Evolutionary conservation across 2,113 vertebrate species (phyloP).

Genomic region (Heterochromis multidens): DNA sequence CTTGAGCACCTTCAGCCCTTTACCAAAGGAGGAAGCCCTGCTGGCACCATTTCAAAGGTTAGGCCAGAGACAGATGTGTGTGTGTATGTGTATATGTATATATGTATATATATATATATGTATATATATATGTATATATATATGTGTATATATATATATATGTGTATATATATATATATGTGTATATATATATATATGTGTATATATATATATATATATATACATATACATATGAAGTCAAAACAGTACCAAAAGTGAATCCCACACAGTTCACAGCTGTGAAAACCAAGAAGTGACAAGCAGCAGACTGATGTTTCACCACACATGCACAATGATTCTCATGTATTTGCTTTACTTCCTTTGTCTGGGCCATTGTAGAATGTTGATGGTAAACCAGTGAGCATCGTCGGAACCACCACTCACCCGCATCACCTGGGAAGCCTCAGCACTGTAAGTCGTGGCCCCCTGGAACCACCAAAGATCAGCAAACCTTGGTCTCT

Average conservation of each 20-base stretch:
- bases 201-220: too few species aligned
- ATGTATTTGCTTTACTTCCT: not conserved
- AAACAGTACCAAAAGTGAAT: constrained; percentile 1
- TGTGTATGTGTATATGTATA: too few species aligned
- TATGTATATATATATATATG: too few species aligned
- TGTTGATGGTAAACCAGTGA: constrained; percentile 61
- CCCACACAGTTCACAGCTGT: not conserved
- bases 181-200: too few species aligned
- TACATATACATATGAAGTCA: not conserved
- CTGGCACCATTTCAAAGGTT: constrained; percentile 79
- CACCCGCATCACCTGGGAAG: constrained; percentile 78
- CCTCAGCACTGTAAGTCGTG: constrained; percentile 79
- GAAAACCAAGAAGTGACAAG: not conserved
- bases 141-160: too few species aligned
- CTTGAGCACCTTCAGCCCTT: constrained; percentile 87
- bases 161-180: too few species aligned
- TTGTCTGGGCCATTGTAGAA: constrained; percentile 23
- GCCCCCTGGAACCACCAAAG: constrained; percentile 91
- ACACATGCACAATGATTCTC: not conserved
- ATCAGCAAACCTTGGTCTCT: constrained; percentile 95
- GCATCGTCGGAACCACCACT: constrained; percentile 58
- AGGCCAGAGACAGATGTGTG: not conserved
- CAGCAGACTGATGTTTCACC: not conserved
- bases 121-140: too few species aligned
- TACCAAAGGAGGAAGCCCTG: constrained; percentile 83